Percentiles rank a stretch among this genome's conserved stretches.
Conservation (phyloP, 2,888 invertebrate genomes). For the Catotricha subobsoleta region DNA sequence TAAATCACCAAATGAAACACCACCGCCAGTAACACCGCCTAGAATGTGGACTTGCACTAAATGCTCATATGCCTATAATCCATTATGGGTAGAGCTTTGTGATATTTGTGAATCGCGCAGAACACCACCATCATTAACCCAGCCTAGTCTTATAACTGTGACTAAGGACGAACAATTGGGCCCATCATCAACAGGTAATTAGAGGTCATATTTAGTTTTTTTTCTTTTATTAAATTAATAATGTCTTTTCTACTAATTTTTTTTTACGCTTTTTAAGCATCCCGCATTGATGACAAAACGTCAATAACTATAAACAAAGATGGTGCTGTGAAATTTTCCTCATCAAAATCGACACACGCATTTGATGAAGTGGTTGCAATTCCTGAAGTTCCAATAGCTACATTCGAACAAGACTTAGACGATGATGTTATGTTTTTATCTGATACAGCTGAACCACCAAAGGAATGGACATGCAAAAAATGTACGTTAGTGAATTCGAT, state of each 20-base stretch:
- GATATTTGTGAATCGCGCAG: constrained; percentile 60
- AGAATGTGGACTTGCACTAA: constrained; percentile 76
- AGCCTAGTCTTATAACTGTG: constrained; percentile 52
- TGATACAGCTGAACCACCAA: constrained; percentile 6
- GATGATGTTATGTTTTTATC: constrained; percentile 41
- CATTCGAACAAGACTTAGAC: constrained; percentile 48
- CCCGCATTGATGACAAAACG: too few species aligned
- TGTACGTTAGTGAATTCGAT: constrained; percentile 72
- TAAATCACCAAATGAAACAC: not conserved
- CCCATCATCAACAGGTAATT: not conserved
- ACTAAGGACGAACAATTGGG: constrained; percentile 29
- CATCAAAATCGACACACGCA: constrained; percentile 15
- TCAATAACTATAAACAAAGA: too few species aligned
- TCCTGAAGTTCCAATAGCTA: constrained; percentile 40
- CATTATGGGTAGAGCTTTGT: constrained; percentile 59
- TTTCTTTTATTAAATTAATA: too few species aligned
- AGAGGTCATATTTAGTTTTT: not conserved
- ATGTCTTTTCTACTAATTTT: too few species aligned
- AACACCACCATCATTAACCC: constrained; percentile 40
- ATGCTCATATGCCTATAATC: constrained; percentile 78
- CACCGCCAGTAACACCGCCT: constrained; percentile 14
- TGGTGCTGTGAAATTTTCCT: constrained; percentile 13
- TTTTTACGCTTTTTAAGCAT: too few species aligned
- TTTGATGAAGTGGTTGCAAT: constrained; percentile 23
- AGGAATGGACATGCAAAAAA: constrained; percentile 67